Conservation (phyloP, 2,888 invertebrate genomes). For the Opisthograptis luteolata region DNA sequence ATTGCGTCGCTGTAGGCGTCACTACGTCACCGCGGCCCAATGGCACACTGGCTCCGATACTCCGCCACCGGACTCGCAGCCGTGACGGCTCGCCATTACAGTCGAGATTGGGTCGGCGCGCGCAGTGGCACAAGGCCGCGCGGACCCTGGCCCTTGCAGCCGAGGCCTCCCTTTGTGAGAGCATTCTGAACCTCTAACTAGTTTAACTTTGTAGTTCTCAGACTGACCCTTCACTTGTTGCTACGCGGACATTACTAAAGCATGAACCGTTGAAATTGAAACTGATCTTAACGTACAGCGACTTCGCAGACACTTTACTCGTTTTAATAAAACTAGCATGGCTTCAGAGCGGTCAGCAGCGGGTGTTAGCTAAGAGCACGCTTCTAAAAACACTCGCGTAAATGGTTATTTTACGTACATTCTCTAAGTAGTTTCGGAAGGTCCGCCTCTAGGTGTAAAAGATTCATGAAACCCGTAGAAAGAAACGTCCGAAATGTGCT, state of each 20-base stretch:
- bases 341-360: no score
- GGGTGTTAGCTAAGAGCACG: no score
- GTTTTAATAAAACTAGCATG: no score
- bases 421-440: neutral
- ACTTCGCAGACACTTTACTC: no score
- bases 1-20: neutral
- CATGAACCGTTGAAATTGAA: neutral
- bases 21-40: slow-evolving; percentile 23
- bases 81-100: neutral
- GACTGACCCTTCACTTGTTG: neutral
- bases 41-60: slow-evolving; percentile 27
- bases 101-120: neutral
- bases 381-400: no score
- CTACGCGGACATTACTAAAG: neutral
- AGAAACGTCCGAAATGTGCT: neutral
- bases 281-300: no score
- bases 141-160: slow-evolving; percentile 23
- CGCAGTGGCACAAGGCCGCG: slow-evolving; percentile 26
- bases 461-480: neutral
- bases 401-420: no score
- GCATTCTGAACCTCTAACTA: neutral
- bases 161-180: slow-evolving; percentile 21
- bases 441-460: neutral
- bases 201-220: neutral
- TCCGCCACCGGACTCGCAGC: neutral